Percentiles rank a stretch among this genome's conserved stretches.
These are phyloP conservation scores for Orycteropus afer DNA, from an alignment of 2,113 vertebrate genomes.

Conservation along the genomic window DNA sequence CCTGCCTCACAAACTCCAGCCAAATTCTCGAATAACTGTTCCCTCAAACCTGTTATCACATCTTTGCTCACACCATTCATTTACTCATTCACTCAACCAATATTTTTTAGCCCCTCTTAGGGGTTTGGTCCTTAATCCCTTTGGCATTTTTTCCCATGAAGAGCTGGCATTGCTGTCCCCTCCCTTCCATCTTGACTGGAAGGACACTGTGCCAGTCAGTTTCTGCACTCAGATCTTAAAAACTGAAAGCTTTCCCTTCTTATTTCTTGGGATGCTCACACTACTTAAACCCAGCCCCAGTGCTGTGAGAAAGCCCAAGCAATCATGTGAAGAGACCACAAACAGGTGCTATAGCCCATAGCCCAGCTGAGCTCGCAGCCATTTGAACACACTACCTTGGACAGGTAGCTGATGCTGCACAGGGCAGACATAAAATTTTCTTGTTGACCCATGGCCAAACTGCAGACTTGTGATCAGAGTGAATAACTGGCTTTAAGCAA, in stretches of 20 bases:
- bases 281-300: background rate
- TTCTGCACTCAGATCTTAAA: background rate
- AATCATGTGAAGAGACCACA: background rate
- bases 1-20: background rate
- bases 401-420: too few species aligned
- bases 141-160: background rate
- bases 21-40: background rate
- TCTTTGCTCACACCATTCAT: background rate
- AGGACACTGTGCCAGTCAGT: background rate
- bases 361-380: background rate
- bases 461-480: background rate
- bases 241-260: background rate
- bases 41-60: background rate
- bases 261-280: background rate
- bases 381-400: accelerated
- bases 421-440: background rate
- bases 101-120: background rate
- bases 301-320: background rate
- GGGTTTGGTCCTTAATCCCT: background rate
- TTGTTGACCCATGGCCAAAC: background rate
- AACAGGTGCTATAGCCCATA: background rate
- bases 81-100: background rate
- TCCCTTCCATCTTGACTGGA: background rate
- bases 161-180: background rate
- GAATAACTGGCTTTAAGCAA: background rate